Evolutionary conservation across 2,888 invertebrate genomes (phyloP).

Genomic region (Aelia acuminata): DNA sequence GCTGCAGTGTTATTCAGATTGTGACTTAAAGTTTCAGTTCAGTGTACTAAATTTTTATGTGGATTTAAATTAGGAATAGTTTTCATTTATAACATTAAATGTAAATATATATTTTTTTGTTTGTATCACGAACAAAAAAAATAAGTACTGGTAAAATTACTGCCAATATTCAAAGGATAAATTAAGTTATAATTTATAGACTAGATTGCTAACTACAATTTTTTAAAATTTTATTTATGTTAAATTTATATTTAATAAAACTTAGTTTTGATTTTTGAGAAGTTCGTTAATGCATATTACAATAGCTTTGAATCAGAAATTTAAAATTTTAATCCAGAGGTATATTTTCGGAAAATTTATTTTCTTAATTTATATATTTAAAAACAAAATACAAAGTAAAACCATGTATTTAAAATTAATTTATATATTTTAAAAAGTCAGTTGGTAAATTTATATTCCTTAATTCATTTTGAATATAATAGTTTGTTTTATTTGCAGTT

Average conservation of each 20-base stretch:
- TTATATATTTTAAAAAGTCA: neutral
- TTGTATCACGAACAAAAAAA: too few relatives aligned
- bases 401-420: too few relatives aligned
- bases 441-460: too few relatives aligned
- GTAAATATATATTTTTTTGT: neutral
- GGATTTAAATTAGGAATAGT: constrained; percentile 3
- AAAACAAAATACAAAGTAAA: too few relatives aligned
- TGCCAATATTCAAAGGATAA: neutral
- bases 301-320: neutral
- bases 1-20: neutral
- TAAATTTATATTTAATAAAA: neutral
- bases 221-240: neutral
- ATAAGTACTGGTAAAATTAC: neutral
- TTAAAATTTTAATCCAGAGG: neutral
- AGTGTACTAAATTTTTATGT: constrained; percentile 4
- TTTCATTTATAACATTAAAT: neutral
- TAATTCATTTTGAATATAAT: too few relatives aligned
- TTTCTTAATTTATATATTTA: too few relatives aligned
- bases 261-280: neutral
- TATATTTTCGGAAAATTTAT: too few relatives aligned
- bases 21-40: neutral
- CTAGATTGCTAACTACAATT: constrained; percentile 2
- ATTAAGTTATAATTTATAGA: constrained; percentile 5
- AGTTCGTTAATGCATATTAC: neutral
- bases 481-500: too few relatives aligned